Conservation (phyloP, 2,113 vertebrate genomes). For the Hypomesus transpacificus region DNA sequence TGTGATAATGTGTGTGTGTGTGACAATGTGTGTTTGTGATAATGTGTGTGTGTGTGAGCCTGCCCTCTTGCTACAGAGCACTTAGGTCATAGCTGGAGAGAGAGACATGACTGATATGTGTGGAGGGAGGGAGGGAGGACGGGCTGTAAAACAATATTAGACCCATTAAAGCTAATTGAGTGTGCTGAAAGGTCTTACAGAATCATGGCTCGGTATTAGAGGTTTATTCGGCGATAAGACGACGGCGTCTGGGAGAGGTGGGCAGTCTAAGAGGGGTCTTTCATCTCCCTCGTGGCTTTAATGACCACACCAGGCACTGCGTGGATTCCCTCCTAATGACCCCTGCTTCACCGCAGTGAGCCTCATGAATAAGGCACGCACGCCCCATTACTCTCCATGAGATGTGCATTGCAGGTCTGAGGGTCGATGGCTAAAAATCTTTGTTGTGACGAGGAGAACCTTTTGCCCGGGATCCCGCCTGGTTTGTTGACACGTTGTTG, state of each 20-base stretch:
- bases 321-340: slow-evolving; percentile 23
- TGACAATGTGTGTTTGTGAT: neutral
- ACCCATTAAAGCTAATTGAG: slow-evolving; percentile 8
- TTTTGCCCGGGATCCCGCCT: too few species aligned
- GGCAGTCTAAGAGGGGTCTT: neutral
- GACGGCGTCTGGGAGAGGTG: neutral
- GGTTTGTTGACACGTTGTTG: too few species aligned
- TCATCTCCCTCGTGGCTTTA: neutral
- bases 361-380: slow-evolving; percentile 20
- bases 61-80: too few species aligned
- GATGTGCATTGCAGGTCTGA: too few species aligned
- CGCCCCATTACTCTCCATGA: neutral
- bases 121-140: neutral
- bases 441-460: too few species aligned
- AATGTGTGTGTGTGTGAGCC: neutral
- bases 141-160: slow-evolving; percentile 11
- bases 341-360: slow-evolving; percentile 11
- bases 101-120: too few species aligned
- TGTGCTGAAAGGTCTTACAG: slow-evolving; percentile 11
- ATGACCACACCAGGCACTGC: slow-evolving; percentile 14
- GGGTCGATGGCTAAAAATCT: too few species aligned
- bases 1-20: too few species aligned
- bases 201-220: slow-evolving; percentile 17
- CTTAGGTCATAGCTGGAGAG: too few species aligned
- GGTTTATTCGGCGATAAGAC: slow-evolving; percentile 9